Evolutionary conservation across 2,888 invertebrate genomes (phyloP).

Genomic region (Taenaris catops): DNA sequence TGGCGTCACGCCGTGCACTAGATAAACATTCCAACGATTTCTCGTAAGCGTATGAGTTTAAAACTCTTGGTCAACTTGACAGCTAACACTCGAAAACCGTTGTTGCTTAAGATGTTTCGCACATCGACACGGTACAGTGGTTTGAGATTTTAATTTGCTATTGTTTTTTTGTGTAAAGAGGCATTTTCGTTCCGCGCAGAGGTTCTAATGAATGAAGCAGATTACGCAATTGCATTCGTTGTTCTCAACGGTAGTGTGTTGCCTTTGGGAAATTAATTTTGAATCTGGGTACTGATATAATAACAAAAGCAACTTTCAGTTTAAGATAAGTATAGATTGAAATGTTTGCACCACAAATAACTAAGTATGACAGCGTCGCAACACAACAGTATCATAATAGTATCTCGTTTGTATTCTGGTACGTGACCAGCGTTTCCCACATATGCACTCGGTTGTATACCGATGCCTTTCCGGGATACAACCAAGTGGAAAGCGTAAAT

Average conservation of each 20-base stretch:
- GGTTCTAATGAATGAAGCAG: constrained; percentile 35
- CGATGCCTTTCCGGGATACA: too few species aligned
- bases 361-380: constrained; percentile 45
- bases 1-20: constrained; percentile 42
- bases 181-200: constrained; percentile 42
- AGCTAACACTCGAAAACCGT: constrained; percentile 31
- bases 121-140: constrained; percentile 24
- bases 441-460: too few species aligned
- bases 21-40: constrained; percentile 49
- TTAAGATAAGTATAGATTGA: too few species aligned
- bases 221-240: constrained; percentile 29
- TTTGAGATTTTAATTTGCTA: constrained; percentile 38
- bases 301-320: constrained; percentile 5
- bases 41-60: constrained; percentile 27
- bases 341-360: constrained; percentile 32
- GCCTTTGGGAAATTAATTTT: constrained; percentile 52
- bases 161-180: constrained; percentile 47
- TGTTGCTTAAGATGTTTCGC: constrained; percentile 35
- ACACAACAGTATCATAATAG: constrained; percentile 69
- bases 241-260: constrained; percentile 34
- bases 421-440: too few species aligned
- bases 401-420: constrained; percentile 52
- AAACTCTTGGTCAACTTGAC: constrained; percentile 29
- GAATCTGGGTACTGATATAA: constrained; percentile 25
- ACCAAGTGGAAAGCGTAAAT: too few species aligned